Evolutionary conservation across 2,113 vertebrate genomes (phyloP), one percentile per base, ranked within the genome.

Genomic region (Festucalex cinctus): DNA sequence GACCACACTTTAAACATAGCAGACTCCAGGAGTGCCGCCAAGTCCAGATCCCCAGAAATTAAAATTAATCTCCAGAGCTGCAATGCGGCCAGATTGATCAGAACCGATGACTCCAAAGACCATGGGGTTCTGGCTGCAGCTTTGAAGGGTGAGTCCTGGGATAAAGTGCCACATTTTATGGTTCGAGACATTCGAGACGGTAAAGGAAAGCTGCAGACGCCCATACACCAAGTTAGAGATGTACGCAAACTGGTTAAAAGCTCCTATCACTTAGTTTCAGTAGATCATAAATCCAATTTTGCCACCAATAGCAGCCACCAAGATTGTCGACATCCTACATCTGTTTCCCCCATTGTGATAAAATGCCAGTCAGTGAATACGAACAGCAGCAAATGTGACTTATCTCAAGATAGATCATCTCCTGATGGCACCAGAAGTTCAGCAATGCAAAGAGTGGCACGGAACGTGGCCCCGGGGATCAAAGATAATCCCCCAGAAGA

Each of bases 191-290:
- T 98, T 1, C 74, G 97, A 70, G 96, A 99, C 7, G 90, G 84
- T 54, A 96, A 95, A 78, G 84, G 88, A n/a, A 93, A 93, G 72
- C 74, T 91, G 0, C 95, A 94, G 69, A 94, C 93, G 0, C 93
- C 94, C 1, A 94, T 97, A 14, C 94, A 98, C 74, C 96, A 97
- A 75, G 97, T 99, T 57, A 89, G 95, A 20, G 97, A 99, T 57
- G 96, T 99, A 71, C 88, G 97, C 19, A 98, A 98, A 69, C 70
- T 99, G 24, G 94, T 99, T 37, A 99, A 98, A 76, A 95, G 95
- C 49, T 93, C 93, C 0, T 95, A 96, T 81, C 90, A 93, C 77
- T 92, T 91, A 60, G 93, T 94, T 39, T 93, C 95, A 24, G 85
- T 92, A 39, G 95, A 98, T 6, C 91, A 85, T 75, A 92, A 92